Evolutionary conservation across 2,888 invertebrate genomes (phyloP), one percentile per base, ranked within the genome.

Genomic region (Lasiommata megera): DNA sequence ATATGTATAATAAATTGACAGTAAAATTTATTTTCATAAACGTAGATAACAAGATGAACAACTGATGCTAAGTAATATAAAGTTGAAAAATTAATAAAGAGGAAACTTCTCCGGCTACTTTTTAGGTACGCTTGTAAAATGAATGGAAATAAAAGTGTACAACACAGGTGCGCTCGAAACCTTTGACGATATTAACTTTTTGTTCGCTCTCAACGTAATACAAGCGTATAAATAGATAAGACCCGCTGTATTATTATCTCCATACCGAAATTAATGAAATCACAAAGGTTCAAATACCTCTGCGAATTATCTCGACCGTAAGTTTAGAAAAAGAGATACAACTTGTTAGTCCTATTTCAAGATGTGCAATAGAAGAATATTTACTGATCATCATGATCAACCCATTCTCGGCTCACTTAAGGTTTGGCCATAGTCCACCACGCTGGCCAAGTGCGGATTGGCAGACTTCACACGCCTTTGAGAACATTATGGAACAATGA

Each of bases 21-120:
- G 53, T 53, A 44, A 56, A 37, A 16, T 18, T 31, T 51, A 14
- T 52, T 60, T 62, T 62, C 38, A 58, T 56, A 57, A 62, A 56
- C 34, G 36, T 56, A 54, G 59, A 63, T 76, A 80, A 76, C 79
- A 74, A 78, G 80, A 84, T 83, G 78, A 83, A 76, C 79, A 74
- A 80, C 82, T 73, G 84, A 81, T 84, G 82, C 79, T 84, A 82
- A 84, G 87, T 86, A 88, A 90, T 88, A 89, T 88, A 88, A 90
- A 90, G 89, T 90, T 90, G 83, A 85, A 90, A 90, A 90, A 90
- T 90, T 90, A 90, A 90, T 90, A 90, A 90, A 88, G 89, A 88
- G 74, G 81, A 82, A 89, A 89, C 82, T 89, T 87, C 80, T 79
- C 76, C 76, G 77, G 82, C 72, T 79, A 79, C 83, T 85, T 88